Evolutionary conservation across 2,113 vertebrate species (phyloP).

Genomic region (Austrofundulus limnaeus): DNA sequence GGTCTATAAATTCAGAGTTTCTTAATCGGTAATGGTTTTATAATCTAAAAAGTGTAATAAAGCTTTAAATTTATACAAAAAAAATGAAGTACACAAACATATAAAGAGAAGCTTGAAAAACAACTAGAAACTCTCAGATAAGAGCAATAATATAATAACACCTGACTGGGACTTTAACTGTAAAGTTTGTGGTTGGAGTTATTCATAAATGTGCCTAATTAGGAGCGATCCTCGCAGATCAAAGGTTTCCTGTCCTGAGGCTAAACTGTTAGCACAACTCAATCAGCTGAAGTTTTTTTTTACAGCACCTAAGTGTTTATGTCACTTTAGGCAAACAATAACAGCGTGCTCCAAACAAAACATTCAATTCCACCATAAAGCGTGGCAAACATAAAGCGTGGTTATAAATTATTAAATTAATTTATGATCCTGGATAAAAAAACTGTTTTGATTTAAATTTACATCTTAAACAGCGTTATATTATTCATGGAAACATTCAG

Average conservation of each 20-base stretch:
- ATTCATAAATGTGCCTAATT: slow-evolving; percentile 2
- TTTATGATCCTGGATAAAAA: no score
- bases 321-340: slow-evolving; percentile 5
- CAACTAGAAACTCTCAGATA: not conserved
- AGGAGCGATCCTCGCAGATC: not conserved
- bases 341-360: no score
- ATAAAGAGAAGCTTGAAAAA: no score
- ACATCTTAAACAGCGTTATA: not conserved
- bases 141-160: not conserved
- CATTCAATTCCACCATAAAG: not conserved
- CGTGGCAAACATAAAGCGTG: no score
- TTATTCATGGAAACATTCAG: not conserved
- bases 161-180: not conserved
- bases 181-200: not conserved
- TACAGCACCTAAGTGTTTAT: not conserved
- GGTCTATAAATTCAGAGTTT: no score
- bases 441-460: not conserved
- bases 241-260: slow-evolving; percentile 2
- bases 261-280: slow-evolving; percentile 1
- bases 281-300: not conserved
- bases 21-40: no score
- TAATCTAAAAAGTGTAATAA: no score
- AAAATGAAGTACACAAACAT: no score
- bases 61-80: no score
- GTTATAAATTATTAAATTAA: no score